Evolutionary conservation across 2,797 vertebrate species (phyloP).

Genomic region (Chelidonichthys spinosus): DNA sequence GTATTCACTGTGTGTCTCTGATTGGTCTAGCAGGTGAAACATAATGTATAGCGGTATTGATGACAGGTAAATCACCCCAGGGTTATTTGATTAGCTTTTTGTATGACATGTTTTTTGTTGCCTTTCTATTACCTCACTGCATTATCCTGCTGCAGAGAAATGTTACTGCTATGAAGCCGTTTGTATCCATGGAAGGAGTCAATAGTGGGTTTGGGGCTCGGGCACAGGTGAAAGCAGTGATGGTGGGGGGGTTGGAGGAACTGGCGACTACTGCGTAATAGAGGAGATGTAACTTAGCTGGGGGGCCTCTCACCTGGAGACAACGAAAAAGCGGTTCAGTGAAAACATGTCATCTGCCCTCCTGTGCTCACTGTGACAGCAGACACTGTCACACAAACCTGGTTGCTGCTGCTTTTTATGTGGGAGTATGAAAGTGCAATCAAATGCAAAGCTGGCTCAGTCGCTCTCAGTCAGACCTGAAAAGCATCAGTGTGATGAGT

Average conservation of each 20-base stretch:
- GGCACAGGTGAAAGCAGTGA: slow-evolving; percentile 24
- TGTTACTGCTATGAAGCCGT: slow-evolving; percentile 51
- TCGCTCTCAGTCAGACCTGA: slow-evolving; percentile 61
- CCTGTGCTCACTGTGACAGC: slow-evolving; percentile 5
- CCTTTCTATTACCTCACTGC: slow-evolving; percentile 22
- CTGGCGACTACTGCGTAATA: slow-evolving; percentile 56
- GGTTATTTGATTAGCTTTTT: slow-evolving; percentile 29
- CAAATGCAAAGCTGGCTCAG: slow-evolving; percentile 58
- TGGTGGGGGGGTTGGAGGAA: slow-evolving; percentile 39
- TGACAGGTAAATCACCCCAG: slow-evolving; percentile 36
- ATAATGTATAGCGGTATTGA: slow-evolving; percentile 40
- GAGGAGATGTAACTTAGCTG: slow-evolving; percentile 49
- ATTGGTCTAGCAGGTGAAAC: slow-evolving; percentile 52
- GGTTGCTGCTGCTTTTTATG: slow-evolving; percentile 54
- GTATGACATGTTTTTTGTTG: slow-evolving; percentile 25
- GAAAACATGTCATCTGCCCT: slow-evolving; percentile 48
- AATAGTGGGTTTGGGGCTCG: slow-evolving; percentile 37
- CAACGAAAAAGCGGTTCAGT: slow-evolving; percentile 61
- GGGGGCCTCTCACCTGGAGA: slow-evolving; percentile 71
- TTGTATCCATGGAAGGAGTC: slow-evolving; percentile 57
- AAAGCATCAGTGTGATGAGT: slow-evolving; percentile 65
- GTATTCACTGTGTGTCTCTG: slow-evolving; percentile 60
- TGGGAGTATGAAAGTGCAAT: slow-evolving; percentile 62
- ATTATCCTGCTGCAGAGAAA: slow-evolving; percentile 63
- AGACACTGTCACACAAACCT: slow-evolving; percentile 54